Percentiles rank a stretch among this genome's conserved stretches.
Evolutionary conservation across 2,797 vertebrate species (phyloP).

Genomic region (Xyrichtys novacula): DNA sequence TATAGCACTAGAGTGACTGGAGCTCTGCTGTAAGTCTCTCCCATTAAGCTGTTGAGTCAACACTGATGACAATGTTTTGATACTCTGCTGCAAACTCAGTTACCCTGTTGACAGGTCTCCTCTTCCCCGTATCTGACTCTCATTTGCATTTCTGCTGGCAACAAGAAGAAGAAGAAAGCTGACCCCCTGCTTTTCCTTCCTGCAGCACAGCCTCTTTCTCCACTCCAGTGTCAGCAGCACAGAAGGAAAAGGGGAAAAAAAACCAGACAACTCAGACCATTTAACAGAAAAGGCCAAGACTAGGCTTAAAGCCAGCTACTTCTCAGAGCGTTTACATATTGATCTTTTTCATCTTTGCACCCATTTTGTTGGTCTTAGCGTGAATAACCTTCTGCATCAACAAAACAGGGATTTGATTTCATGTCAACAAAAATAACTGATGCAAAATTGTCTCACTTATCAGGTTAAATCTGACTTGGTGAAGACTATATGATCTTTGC

Average conservation of each 20-base stretch:
- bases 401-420: conserved; percentile 2
- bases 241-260: conserved; percentile 6
- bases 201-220: conserved; percentile 24
- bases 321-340: background rate
- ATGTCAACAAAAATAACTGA: background rate
- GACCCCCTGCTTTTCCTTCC: conserved; percentile 52
- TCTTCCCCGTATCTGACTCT: conserved; percentile 13
- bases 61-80: conserved; percentile 7
- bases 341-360: too few relatives aligned
- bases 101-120: conserved; percentile 28
- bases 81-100: background rate
- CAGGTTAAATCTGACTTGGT: background rate
- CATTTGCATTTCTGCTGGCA: conserved; percentile 55
- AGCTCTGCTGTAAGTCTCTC: background rate
- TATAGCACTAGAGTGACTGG: too few relatives aligned
- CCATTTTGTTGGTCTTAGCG: background rate
- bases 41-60: background rate
- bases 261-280: conserved; percentile 10
- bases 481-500: background rate
- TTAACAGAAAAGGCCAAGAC: conserved; percentile 15
- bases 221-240: conserved; percentile 38
- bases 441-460: background rate
- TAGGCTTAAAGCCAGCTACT: background rate
- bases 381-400: background rate
- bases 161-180: conserved; percentile 43